Percentiles rank a stretch among this genome's conserved stretches.
phyloP scores from a whole-genome alignment of 2,797 vertebrate genomes.

The Sebastes matsubarae region DNA sequence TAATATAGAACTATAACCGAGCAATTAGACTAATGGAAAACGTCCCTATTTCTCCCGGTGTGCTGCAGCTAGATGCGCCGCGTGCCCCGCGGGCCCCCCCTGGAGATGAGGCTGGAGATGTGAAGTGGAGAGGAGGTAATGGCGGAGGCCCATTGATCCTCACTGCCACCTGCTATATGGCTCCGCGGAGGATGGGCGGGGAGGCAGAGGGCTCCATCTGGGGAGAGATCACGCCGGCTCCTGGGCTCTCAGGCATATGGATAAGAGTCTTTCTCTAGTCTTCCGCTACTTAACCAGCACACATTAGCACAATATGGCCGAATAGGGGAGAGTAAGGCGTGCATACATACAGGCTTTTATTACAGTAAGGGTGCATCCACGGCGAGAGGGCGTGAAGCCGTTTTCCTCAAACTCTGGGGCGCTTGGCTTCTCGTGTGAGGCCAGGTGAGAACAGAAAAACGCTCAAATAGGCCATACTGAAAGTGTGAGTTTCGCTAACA shows the following conservation, averaged over 20 bases:
- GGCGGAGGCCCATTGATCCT: conserved; percentile 71
- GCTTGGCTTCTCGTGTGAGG: conserved; percentile 1
- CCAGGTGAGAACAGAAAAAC: conserved; percentile 23
- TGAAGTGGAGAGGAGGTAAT: conserved; percentile 74
- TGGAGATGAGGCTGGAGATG: conserved; percentile 59
- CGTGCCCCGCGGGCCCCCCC: conserved; percentile 41
- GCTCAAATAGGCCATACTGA: background rate
- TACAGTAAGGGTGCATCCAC: conserved; percentile 32
- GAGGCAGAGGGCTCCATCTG: conserved; percentile 61
- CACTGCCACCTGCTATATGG: conserved; percentile 79
- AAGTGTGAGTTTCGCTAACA: background rate
- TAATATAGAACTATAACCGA: conserved; percentile 77
- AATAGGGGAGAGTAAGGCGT: conserved; percentile 47
- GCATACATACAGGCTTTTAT: conserved; percentile 62
- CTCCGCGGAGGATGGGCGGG: conserved; percentile 62
- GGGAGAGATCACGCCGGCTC: conserved; percentile 59
- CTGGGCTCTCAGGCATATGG: conserved; percentile 74
- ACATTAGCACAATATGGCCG: conserved; percentile 75
- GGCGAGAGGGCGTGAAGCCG: conserved; percentile 29
- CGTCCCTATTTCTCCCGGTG: conserved; percentile 63
- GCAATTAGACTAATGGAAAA: conserved; percentile 83
- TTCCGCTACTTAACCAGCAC: conserved; percentile 72
- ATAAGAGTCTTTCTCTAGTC: conserved; percentile 72
- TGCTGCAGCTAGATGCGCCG: conserved; percentile 50
- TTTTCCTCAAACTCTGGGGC: conserved; percentile 30